These are phyloP conservation scores for Nerophis ophidion DNA, from an alignment of 2,113 vertebrate genomes.

Conservation along the genomic window DNA sequence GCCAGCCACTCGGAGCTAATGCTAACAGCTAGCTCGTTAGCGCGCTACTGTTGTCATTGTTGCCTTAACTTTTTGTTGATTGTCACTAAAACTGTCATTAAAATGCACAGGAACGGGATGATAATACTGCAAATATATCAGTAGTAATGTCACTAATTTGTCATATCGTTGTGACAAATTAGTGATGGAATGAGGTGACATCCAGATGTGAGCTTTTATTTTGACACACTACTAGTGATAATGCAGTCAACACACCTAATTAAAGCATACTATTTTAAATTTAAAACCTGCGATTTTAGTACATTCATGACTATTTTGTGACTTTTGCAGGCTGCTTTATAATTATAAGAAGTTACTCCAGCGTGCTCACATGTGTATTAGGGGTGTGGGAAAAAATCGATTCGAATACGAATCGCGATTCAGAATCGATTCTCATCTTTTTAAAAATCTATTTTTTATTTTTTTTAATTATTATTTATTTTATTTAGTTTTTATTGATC, in stretches of 20 bases:
- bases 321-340: background rate
- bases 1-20: conserved; percentile 33
- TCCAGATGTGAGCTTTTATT: conserved; percentile 43
- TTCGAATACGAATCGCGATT: no score
- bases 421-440: no score
- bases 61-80: background rate
- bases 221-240: background rate
- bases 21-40: conserved; percentile 31
- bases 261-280: background rate
- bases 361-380: background rate
- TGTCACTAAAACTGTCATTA: background rate
- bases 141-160: background rate
- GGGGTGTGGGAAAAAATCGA: no score
- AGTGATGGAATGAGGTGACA: conserved; percentile 7
- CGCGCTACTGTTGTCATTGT: conserved; percentile 14
- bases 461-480: no score
- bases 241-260: background rate
- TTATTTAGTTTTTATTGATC: no score
- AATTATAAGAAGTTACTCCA: background rate
- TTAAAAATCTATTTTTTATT: no score
- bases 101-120: background rate
- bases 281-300: background rate
- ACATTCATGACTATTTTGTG: background rate
- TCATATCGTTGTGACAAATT: background rate
- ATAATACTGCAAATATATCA: background rate